A percentile compares a stretch with the other conserved stretches of the same genome.
phyloP scores from a whole-genome alignment of 1,140 invertebrate genomes.

The Eufriesea mexicana region DNA sequence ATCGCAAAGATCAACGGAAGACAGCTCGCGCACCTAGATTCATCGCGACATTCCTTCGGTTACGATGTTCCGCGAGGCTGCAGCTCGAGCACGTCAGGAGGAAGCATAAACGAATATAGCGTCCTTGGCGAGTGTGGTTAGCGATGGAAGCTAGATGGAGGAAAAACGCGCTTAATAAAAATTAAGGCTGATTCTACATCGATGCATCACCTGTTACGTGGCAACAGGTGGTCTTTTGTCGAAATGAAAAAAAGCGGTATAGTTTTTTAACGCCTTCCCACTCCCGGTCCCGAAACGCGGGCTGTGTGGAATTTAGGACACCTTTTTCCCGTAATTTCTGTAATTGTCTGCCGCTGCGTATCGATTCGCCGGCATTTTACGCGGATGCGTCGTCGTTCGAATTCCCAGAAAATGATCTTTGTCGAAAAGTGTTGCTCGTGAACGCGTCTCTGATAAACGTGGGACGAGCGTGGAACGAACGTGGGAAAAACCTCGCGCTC shows the following conservation, averaged over 20 bases:
- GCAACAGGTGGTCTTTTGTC: conserved; percentile 65
- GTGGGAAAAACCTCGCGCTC: not conserved
- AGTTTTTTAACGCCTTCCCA: conserved; percentile 37
- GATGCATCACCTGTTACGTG: conserved; percentile 52
- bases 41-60: not conserved
- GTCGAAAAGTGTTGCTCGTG: not conserved
- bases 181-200: conserved; percentile 51
- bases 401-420: not conserved
- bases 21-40: too few relatives aligned
- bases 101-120: not conserved
- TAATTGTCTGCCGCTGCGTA: not conserved
- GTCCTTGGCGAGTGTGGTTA: not conserved
- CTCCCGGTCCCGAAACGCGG: not conserved
- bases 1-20: too few relatives aligned
- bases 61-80: not conserved
- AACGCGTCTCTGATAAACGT: not conserved
- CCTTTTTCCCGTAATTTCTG: not conserved
- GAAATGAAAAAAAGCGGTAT: conserved; percentile 37
- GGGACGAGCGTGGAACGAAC: not conserved
- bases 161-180: not conserved
- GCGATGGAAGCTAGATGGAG: not conserved
- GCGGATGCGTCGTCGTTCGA: not conserved
- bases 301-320: not conserved
- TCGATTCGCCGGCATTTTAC: not conserved
- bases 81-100: too few relatives aligned